Evolutionary conservation across 1,140 invertebrate genomes (phyloP), one percentile per base, ranked within the genome.

Genomic region (Lepidurus arcticus): DNA sequence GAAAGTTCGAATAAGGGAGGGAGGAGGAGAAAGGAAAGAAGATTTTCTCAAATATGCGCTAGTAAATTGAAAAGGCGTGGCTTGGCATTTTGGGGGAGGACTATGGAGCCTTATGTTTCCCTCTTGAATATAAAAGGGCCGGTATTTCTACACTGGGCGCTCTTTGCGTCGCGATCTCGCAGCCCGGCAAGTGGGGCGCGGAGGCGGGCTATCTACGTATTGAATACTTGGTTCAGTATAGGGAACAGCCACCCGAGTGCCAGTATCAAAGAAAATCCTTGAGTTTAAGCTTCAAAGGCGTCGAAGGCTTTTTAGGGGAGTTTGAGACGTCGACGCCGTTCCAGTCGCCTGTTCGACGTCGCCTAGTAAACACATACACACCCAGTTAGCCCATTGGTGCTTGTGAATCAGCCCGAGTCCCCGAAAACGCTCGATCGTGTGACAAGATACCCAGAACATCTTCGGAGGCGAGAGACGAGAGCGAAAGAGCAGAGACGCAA

Each of bases 181-280:
- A 65, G 53, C 53, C 7, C n/a, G 5, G 16, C 53, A 65, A 65
- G 53, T 65, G 8, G 53, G 53, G 16, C 7, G 53, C 7, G 53
- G 53, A 65, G 53, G 53, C 53, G 53, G 53, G 53, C 34, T 65
- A 11, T 65, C 16, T 16, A 65, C 53, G 53, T 65, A 65, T 65
- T 65, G 53, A 65, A 65, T 65, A 13, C 53, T 65, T 65, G 53
- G 53, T 65, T 65, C n/a, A 65, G 6, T 65, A 21, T 9, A 65
- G 7, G 53, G 13, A 65, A 47, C 16, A 65, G 9, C 13, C 16
- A 13, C 53, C 21, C 9, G 16, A 65, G 53, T 65, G 21, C 53
- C 16, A 65, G 16, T 65, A 65, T 65, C 53, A 65, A 65, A 65
- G 53, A 65, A 65, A 65, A 65, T 65, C 53, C 53, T 65, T 65